Percentiles rank a stretch among this genome's conserved stretches.
Conservation (phyloP, 2,888 invertebrate species). For the Drosophila ezoana region DNA sequence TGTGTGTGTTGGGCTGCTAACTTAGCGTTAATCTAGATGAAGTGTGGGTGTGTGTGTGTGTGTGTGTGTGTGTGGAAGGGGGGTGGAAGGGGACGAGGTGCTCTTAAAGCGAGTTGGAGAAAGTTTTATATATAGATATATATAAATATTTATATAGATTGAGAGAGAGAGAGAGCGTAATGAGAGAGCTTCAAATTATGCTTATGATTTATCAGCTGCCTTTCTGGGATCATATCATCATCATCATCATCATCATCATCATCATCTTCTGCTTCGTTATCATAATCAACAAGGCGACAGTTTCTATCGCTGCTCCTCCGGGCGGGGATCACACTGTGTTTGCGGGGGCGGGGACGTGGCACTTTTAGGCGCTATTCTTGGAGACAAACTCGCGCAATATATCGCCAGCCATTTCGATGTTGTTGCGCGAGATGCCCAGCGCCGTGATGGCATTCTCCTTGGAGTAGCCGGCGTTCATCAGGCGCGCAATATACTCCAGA, state of each 20-base stretch:
- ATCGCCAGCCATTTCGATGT: constrained; percentile 98
- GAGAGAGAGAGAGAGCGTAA: constrained; percentile 23
- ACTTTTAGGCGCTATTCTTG: constrained; percentile 85
- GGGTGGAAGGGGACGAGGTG: constrained; percentile 26
- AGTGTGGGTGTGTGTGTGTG: constrained; percentile 16
- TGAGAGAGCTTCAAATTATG: constrained; percentile 51
- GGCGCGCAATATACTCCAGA: constrained; percentile 94
- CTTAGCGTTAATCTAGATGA: constrained; percentile 63
- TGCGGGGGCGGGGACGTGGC: not conserved
- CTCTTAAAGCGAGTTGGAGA: constrained; percentile 62
- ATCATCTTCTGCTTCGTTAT: constrained; percentile 6
- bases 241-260: constrained; percentile 6
- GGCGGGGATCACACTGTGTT: constrained; percentile 43
- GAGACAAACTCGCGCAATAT: constrained; percentile 95
- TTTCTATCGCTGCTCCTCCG: constrained; percentile 15
- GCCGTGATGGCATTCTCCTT: constrained; percentile 96
- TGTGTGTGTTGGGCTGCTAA: constrained; percentile 8
- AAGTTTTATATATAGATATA: constrained; percentile 32
- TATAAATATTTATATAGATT: constrained; percentile 9
- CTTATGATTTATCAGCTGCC: constrained; percentile 55
- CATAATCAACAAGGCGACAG: constrained; percentile 20
- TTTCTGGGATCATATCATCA: constrained; percentile 40
- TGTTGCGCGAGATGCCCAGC: constrained; percentile 95
- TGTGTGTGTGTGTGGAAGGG: not conserved
- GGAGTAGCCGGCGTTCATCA: constrained; percentile 95